A percentile compares a stretch with the other conserved stretches of the same genome.
phyloP scores from a whole-genome alignment of 2,888 invertebrate species.

The Linnaemya tessellans region DNA sequence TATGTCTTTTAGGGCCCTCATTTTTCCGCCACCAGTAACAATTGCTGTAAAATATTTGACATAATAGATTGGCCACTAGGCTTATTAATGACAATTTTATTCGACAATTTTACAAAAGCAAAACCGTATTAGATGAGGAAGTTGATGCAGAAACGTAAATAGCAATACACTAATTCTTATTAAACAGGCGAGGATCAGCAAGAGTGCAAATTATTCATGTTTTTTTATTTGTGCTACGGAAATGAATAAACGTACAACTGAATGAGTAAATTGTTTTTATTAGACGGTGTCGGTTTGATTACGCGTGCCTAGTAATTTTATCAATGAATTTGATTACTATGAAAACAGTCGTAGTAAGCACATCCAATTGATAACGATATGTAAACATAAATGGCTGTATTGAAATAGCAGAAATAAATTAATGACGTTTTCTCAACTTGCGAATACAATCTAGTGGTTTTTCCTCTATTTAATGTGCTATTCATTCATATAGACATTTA shows the following conservation, averaged over 20 bases:
- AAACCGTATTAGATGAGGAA: constrained; percentile 15
- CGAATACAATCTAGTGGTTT: constrained; percentile 1
- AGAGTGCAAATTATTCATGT: constrained; percentile 15
- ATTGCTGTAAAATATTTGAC: neutral
- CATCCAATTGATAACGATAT: constrained; percentile 43
- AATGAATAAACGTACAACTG: constrained; percentile 51
- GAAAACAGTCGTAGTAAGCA: constrained; percentile 4
- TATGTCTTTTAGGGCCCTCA: no score
- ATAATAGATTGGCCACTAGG: neutral
- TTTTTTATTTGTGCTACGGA: constrained; percentile 54
- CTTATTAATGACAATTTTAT: neutral
- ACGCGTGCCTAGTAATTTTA: constrained; percentile 56
- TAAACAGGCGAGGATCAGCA: neutral
- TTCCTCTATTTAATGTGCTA: constrained; percentile 1
- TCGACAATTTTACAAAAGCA: neutral
- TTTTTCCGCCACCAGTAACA: no score
- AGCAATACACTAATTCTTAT: neutral
- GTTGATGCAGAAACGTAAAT: neutral
- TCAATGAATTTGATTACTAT: constrained; percentile 65
- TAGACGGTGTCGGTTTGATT: constrained; percentile 38
- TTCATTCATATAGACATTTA: neutral
- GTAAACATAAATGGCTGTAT: neutral
- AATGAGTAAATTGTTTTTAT: constrained; percentile 66
- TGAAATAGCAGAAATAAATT: constrained; percentile 17
- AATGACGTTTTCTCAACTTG: constrained; percentile 40